Evolutionary conservation across 2,888 invertebrate genomes (phyloP).

Genomic region (Perizoma affinitatum): DNA sequence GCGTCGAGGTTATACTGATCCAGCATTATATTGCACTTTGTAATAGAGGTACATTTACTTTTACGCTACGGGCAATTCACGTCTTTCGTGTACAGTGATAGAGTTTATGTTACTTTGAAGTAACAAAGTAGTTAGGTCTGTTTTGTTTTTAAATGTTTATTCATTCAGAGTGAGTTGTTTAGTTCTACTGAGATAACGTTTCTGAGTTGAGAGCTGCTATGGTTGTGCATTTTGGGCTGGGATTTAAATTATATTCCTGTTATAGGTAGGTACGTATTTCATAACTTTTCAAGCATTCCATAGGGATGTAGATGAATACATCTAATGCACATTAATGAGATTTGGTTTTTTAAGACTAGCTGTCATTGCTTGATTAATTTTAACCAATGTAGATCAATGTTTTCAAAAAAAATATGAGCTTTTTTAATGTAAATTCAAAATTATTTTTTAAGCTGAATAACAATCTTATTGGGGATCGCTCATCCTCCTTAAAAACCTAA

Average conservation of each 20-base stretch:
- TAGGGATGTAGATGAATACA: neutral
- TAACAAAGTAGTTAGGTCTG: slow-evolving; percentile 34
- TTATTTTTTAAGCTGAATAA: too few species aligned
- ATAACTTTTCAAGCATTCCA: slow-evolving; percentile 14
- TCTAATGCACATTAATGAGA: neutral
- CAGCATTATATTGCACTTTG: slow-evolving; percentile 49
- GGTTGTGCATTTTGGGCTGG: slow-evolving; percentile 55
- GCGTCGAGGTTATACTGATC: slow-evolving; percentile 62
- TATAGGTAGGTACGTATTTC: too few species aligned
- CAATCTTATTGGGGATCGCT: too few species aligned
- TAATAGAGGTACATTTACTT: slow-evolving; percentile 34
- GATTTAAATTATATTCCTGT: slow-evolving; percentile 48
- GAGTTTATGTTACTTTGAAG: slow-evolving; percentile 38
- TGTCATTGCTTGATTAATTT: too few species aligned
- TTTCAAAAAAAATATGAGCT: too few species aligned
- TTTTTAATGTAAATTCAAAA: too few species aligned
- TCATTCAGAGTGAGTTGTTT: slow-evolving; percentile 73
- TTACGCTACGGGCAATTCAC: slow-evolving; percentile 35
- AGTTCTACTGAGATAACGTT: slow-evolving; percentile 74
- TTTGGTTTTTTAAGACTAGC: too few species aligned
- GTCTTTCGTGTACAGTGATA: slow-evolving; percentile 37
- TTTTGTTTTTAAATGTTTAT: slow-evolving; percentile 40
- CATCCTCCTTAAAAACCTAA: slow-evolving; percentile 5
- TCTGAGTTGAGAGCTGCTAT: slow-evolving; percentile 60
- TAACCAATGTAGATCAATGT: too few species aligned